Percentiles rank a stretch among this genome's conserved stretches.
Evolutionary conservation across 2,797 vertebrate genomes (phyloP).

Genomic region (Poeciliopsis paucimaculata): DNA sequence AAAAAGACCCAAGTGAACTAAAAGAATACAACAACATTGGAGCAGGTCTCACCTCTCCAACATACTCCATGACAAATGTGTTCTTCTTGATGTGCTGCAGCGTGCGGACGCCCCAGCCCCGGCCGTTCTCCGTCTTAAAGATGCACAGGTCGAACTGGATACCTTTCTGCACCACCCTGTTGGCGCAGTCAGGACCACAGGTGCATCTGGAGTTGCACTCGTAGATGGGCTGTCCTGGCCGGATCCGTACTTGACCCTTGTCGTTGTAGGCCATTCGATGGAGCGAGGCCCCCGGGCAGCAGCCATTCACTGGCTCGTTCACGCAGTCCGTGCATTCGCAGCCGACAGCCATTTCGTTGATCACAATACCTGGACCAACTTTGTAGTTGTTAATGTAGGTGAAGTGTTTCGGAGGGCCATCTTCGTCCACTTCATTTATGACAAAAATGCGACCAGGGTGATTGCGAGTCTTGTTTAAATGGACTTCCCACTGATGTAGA

Average conservation of each 20-base stretch:
- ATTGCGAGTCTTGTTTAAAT: slow-evolving; percentile 85
- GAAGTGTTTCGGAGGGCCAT: slow-evolving; percentile 87
- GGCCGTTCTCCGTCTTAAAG: slow-evolving; percentile 88
- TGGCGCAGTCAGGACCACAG: slow-evolving; percentile 86
- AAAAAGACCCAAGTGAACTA: neutral
- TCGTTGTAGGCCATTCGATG: slow-evolving; percentile 89
- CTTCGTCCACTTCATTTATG: slow-evolving; percentile 88
- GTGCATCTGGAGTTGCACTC: slow-evolving; percentile 90
- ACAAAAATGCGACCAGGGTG: slow-evolving; percentile 88
- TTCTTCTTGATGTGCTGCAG: slow-evolving; percentile 89
- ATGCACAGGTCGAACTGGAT: slow-evolving; percentile 92
- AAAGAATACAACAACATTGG: neutral
- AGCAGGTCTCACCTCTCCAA: slow-evolving; percentile 86
- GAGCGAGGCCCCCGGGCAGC: slow-evolving; percentile 86
- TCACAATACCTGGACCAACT: slow-evolving; percentile 83
- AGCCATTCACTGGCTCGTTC: slow-evolving; percentile 79
- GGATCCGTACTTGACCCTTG: slow-evolving; percentile 84
- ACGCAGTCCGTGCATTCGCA: slow-evolving; percentile 89
- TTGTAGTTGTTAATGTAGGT: slow-evolving; percentile 91
- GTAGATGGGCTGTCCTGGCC: slow-evolving; percentile 88
- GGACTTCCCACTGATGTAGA: slow-evolving; percentile 83
- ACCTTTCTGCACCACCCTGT: slow-evolving; percentile 91
- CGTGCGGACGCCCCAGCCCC: slow-evolving; percentile 90
- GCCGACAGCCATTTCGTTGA: slow-evolving; percentile 84
- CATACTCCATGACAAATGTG: slow-evolving; percentile 94